Evolutionary conservation across 2,113 vertebrate genomes (phyloP).

Genomic region (Coracopsis vasa): DNA sequence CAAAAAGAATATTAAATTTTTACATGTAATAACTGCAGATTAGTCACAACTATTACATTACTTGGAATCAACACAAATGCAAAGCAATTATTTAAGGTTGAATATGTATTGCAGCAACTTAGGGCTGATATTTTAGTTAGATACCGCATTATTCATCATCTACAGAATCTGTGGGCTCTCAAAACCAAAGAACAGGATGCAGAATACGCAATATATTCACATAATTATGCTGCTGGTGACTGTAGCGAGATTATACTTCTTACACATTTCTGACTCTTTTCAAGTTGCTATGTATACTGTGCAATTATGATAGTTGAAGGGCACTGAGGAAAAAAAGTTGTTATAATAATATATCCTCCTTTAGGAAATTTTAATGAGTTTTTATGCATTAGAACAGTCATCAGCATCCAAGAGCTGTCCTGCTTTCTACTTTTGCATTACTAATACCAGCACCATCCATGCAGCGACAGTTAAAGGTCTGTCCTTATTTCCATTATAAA

Average conservation of each 20-base stretch:
- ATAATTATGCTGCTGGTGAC: background rate
- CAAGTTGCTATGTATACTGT: background rate
- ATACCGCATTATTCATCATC: background rate
- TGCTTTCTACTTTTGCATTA: slow-evolving; percentile 24
- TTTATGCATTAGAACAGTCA: slow-evolving; percentile 33
- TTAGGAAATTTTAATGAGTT: slow-evolving; percentile 57
- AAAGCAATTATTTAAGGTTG: background rate
- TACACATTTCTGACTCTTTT: background rate
- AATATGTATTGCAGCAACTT: background rate
- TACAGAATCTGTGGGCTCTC: background rate
- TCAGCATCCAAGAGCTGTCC: slow-evolving; percentile 1
- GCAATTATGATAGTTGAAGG: slow-evolving; percentile 30
- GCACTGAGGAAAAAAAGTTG: background rate
- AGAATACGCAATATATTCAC: background rate
- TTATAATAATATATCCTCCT: slow-evolving; percentile 8
- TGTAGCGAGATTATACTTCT: background rate
- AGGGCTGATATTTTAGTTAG: background rate
- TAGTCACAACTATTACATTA: background rate
- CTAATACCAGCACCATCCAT: background rate
- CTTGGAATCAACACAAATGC: slow-evolving; percentile 9
- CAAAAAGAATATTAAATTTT: background rate
- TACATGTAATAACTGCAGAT: background rate
- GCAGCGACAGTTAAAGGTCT: background rate
- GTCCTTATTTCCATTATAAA: slow-evolving; percentile 9
- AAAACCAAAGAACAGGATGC: background rate